phyloP scores from a whole-genome alignment of 1,140 invertebrate species.

The Scaptomyza graminum region DNA sequence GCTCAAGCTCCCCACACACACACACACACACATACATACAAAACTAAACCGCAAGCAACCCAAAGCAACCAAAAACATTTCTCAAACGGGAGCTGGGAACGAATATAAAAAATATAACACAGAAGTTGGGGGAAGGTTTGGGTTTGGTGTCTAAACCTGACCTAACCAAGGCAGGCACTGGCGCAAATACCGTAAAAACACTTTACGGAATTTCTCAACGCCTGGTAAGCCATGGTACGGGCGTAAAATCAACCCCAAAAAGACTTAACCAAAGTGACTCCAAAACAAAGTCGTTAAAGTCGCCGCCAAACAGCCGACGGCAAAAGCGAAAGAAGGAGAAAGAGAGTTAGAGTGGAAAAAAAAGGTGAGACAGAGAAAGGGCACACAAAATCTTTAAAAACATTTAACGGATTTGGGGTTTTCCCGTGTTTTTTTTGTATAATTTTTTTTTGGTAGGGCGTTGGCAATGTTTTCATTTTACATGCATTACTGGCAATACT shows the following conservation, averaged over 20 bases:
- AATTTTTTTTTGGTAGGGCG: slow-evolving; percentile 7
- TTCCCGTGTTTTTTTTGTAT: slow-evolving; percentile 3
- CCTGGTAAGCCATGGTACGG: slow-evolving; percentile 71
- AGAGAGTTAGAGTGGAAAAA: not conserved
- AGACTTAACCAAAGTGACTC: slow-evolving; percentile 48
- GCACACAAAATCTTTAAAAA: slow-evolving; percentile 64
- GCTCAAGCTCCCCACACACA: not conserved
- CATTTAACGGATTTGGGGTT: slow-evolving; percentile 72
- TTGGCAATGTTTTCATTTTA: slow-evolving; percentile 67
- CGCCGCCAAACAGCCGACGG: slow-evolving; percentile 53
- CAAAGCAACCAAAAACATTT: slow-evolving; percentile 52
- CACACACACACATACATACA: not conserved
- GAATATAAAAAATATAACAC: slow-evolving; percentile 5
- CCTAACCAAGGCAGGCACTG: slow-evolving; percentile 57
- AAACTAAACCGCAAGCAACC: slow-evolving; percentile 41
- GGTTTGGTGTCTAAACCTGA: slow-evolving; percentile 45
- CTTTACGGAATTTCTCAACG: slow-evolving; percentile 81
- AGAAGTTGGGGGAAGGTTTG: not conserved
- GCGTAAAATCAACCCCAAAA: slow-evolving; percentile 75
- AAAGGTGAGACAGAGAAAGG: not conserved
- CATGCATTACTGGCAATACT: slow-evolving; percentile 79
- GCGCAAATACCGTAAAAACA: slow-evolving; percentile 79
- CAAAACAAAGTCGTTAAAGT: slow-evolving; percentile 65
- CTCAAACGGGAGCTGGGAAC: slow-evolving; percentile 23
- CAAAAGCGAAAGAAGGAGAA: slow-evolving; percentile 34